Evolutionary conservation across 2,113 vertebrate species (phyloP).

Genomic region (Larimichthys crocea): DNA sequence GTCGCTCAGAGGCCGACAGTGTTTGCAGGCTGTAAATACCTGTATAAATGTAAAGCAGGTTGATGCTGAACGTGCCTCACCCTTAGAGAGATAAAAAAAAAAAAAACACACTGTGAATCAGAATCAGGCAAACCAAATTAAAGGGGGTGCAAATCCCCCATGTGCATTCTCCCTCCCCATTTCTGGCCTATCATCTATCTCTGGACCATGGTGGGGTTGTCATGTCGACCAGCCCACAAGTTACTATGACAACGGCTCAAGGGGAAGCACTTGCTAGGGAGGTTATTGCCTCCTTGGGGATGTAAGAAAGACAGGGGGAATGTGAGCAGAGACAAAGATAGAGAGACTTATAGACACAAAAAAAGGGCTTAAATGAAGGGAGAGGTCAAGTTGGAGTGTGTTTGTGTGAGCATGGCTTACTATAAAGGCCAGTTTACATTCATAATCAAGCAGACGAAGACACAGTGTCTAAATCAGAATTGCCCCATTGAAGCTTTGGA

Average conservation of each 20-base stretch:
- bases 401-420: constrained; percentile 9
- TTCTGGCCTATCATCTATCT: constrained; percentile 82
- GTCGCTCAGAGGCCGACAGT: neutral
- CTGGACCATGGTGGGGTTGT: constrained; percentile 83
- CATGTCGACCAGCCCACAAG: constrained; percentile 82
- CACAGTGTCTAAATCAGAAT: constrained; percentile 29
- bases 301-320: constrained; percentile 74
- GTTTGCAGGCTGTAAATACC: constrained; percentile 52
- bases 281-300: constrained; percentile 83
- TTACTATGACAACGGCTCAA: constrained; percentile 85
- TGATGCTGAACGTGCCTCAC: constrained; percentile 42
- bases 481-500: constrained; percentile 40
- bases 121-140: constrained; percentile 78
- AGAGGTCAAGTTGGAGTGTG: constrained; percentile 71
- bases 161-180: constrained; percentile 65
- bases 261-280: constrained; percentile 80
- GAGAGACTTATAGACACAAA: constrained; percentile 66
- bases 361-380: constrained; percentile 65
- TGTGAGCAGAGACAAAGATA: constrained; percentile 71
- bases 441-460: constrained; percentile 13
- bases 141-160: constrained; percentile 74
- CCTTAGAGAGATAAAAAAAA: constrained; percentile 24
- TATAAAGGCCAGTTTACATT: constrained; percentile 35
- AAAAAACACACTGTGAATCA: constrained; percentile 62
- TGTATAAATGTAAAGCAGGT: constrained; percentile 71